A percentile compares a stretch with the other conserved stretches of the same genome.
These are phyloP conservation scores for Brachionus koreanus DNA, from an alignment of 1,140 invertebrate genomes.

Conservation along the genomic window DNA sequence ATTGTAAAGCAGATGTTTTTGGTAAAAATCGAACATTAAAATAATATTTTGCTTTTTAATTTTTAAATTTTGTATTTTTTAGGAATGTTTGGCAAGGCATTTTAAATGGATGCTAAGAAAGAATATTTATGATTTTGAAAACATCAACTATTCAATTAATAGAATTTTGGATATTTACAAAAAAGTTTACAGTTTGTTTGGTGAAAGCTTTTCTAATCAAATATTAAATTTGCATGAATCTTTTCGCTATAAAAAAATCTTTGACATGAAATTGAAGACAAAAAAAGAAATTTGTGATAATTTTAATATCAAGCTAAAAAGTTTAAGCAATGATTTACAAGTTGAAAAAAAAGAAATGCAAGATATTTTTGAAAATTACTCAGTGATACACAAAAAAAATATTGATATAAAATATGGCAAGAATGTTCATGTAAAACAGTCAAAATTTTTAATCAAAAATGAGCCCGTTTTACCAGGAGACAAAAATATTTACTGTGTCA, in stretches of 20 bases:
- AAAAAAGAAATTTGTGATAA: not conserved
- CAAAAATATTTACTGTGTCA: not conserved
- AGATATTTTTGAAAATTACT: not conserved
- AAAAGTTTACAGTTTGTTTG: not conserved
- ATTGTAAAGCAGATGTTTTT: not conserved
- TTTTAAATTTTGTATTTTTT: not conserved
- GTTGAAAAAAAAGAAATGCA: not conserved
- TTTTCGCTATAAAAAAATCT: not conserved
- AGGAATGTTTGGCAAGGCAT: constrained; percentile 5
- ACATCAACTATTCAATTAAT: not conserved
- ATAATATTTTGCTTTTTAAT: not conserved
- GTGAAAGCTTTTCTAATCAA: constrained; percentile 4
- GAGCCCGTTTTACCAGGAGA: not conserved
- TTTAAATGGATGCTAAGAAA: constrained; percentile 21
- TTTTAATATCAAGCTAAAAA: not conserved
- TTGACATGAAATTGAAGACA: not conserved
- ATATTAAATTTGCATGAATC: not conserved
- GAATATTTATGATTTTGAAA: not conserved
- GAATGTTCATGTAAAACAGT: not conserved
- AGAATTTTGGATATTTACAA: constrained; percentile 6
- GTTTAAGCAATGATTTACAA: not conserved
- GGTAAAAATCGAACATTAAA: not conserved
- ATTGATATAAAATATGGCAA: not conserved
- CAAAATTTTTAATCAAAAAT: not conserved
- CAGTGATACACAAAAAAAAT: not conserved